These are phyloP conservation scores for Pseudomugil gertrudae DNA, from an alignment of 2,797 vertebrate genomes.

Conservation along the genomic window DNA sequence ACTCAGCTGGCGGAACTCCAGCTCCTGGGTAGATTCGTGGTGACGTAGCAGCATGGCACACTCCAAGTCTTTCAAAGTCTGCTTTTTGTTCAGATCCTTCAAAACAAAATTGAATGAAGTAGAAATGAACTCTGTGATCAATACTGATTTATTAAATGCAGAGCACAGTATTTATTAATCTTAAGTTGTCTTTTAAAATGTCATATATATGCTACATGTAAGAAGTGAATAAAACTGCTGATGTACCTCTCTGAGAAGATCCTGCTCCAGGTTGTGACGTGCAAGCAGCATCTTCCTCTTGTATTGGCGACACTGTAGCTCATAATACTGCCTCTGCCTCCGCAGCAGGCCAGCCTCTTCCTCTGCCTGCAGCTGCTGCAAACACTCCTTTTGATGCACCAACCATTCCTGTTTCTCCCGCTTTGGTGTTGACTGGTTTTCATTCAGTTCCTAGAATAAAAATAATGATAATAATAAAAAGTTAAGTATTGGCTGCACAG, in stretches of 20 bases:
- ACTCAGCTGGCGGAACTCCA: constrained; percentile 91
- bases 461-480: neutral
- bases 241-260: constrained; percentile 87
- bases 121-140: neutral
- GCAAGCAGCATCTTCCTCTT: constrained; percentile 92
- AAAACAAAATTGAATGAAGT: neutral
- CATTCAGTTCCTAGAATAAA: constrained; percentile 86
- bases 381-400: constrained; percentile 92
- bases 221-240: neutral
- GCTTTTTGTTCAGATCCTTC: constrained; percentile 95
- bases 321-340: constrained; percentile 91
- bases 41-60: constrained; percentile 92
- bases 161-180: neutral
- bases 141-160: neutral
- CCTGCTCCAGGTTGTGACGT: constrained; percentile 92
- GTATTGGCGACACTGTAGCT: constrained; percentile 92
- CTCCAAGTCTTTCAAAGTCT: constrained; percentile 93
- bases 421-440: constrained; percentile 94
- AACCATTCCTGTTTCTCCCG: constrained; percentile 94
- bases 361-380: constrained; percentile 91
- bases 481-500: neutral
- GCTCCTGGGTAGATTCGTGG: constrained; percentile 92
- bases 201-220: neutral
- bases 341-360: constrained; percentile 90
- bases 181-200: neutral